phyloP scores from a whole-genome alignment of 1,140 invertebrate species.

The Plodia interpunctella region DNA sequence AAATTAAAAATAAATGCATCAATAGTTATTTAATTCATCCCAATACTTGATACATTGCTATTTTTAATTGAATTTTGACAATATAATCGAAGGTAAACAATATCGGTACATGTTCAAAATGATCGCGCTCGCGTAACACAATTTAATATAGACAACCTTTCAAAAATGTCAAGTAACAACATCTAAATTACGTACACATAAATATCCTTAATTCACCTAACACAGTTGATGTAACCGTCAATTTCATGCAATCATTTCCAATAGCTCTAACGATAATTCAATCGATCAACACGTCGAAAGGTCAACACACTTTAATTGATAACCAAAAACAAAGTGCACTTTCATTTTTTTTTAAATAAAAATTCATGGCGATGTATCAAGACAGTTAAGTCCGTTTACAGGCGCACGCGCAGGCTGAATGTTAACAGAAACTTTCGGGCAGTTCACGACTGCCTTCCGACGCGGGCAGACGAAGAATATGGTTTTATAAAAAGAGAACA shows the following conservation, averaged over 20 bases:
- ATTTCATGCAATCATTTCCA: background rate
- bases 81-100: no score
- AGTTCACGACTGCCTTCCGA: slow-evolving; percentile 63
- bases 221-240: slow-evolving; percentile 1
- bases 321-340: slow-evolving; percentile 39
- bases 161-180: no score
- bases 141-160: no score
- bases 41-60: no score
- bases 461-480: slow-evolving; percentile 56
- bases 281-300: background rate
- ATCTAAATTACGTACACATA: background rate
- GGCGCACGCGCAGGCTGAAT: slow-evolving; percentile 52
- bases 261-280: background rate
- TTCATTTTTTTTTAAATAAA: slow-evolving; percentile 63
- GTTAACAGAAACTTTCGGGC: slow-evolving; percentile 56
- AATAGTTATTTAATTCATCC: no score
- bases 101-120: no score
- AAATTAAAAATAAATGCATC: no score
- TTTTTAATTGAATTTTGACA: no score
- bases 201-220: background rate
- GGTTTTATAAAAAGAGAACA: slow-evolving; percentile 37
- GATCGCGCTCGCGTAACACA: no score
- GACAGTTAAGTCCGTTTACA: slow-evolving; percentile 58
- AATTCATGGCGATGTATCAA: slow-evolving; percentile 61
- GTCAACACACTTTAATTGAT: slow-evolving; percentile 13